Base-by-base conservation (phyloP, 2,888 invertebrate genomes). In the Spodoptera picta region DNA sequence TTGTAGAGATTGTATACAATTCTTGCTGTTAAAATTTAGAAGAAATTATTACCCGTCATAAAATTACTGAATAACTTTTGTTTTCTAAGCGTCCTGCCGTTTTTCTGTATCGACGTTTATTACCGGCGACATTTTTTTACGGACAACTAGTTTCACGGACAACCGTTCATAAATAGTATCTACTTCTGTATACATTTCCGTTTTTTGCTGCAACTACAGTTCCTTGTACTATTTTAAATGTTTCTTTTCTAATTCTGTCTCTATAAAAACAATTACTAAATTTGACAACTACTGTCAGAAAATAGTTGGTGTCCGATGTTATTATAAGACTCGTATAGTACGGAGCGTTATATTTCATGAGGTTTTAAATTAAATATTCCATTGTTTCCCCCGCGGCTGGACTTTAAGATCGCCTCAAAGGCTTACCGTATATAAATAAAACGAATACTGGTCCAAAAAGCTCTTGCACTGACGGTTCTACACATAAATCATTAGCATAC, bases 401-500 rank as follows among this genome's bases (percentile, higher is more conserved):
- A 85, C 82, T 83, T 84, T 79, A 81, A 84, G 82, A 83, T 81
- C 79, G 81, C 85, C 87, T 84, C 85, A 89, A 91, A 89, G 83
- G 84, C 75, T 80, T 82, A 81, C 84, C 82, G 81, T 79, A 81
- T 87, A 87, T 88, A 87, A 90, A 90, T 88, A 92, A 88, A 87
- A 85, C 84, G 83, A 82, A 82, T 77, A 81, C 83, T 87, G 88
- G 84, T 88, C 90, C 84, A 87, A 90, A 92, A 92, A 87, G 82
- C 84, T 77, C 84, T 86, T 78, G 77, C 86, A 84, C 87, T 88
- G 89, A 90, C 87, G 86, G 84, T 89, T 90, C 91, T 76, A 90
- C 88, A 90, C 94, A 94, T 94, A 94, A 94, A 94, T 94, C 94
- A 94, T 94, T 92, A 91, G 86, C 90, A 93, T 92, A 93, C 91